phyloP scores from a whole-genome alignment of 2,888 invertebrate species.

The Syritta pipiens region DNA sequence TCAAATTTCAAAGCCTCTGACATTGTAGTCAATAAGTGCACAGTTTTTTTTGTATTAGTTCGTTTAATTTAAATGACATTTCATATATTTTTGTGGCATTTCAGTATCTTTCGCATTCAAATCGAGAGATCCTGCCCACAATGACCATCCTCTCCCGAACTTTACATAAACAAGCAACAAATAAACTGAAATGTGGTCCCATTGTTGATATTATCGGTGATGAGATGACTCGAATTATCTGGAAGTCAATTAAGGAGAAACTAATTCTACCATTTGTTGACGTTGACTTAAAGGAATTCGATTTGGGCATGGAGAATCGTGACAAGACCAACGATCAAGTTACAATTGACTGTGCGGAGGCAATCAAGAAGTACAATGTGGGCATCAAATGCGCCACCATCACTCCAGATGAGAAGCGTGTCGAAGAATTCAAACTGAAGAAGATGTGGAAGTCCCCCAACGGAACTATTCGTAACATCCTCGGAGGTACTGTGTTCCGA shows the following conservation, averaged over 20 bases:
- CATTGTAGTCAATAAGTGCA: too few relatives aligned
- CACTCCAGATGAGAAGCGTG: conserved; percentile 97
- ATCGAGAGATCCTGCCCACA: too few relatives aligned
- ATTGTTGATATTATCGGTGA: conserved; percentile 96
- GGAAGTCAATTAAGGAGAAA: conserved; percentile 98
- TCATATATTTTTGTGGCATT: too few relatives aligned
- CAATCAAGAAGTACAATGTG: conserved; percentile 97
- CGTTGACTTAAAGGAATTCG: conserved; percentile 95
- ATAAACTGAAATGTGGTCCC: conserved; percentile 90
- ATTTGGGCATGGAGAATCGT: conserved; percentile 96
- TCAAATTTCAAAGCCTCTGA: too few relatives aligned
- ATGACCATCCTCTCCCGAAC: too few relatives aligned
- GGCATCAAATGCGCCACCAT: conserved; percentile 99
- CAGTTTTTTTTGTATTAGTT: too few relatives aligned
- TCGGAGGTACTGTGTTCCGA: conserved; percentile 88
- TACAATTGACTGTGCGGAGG: conserved; percentile 97
- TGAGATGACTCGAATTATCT: conserved; percentile 98
- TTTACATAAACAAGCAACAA: too few relatives aligned
- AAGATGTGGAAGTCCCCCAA: conserved; percentile 96
- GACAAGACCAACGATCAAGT: conserved; percentile 97
- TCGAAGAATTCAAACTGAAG: conserved; percentile 92
- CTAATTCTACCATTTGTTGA: conserved; percentile 97
- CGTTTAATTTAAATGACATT: too few relatives aligned
- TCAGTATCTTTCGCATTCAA: too few relatives aligned
- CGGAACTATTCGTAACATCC: conserved; percentile 92